These are phyloP conservation scores for Harpagoxenus sublaevis DNA, from an alignment of 2,888 invertebrate species.

Conservation along the genomic window DNA sequence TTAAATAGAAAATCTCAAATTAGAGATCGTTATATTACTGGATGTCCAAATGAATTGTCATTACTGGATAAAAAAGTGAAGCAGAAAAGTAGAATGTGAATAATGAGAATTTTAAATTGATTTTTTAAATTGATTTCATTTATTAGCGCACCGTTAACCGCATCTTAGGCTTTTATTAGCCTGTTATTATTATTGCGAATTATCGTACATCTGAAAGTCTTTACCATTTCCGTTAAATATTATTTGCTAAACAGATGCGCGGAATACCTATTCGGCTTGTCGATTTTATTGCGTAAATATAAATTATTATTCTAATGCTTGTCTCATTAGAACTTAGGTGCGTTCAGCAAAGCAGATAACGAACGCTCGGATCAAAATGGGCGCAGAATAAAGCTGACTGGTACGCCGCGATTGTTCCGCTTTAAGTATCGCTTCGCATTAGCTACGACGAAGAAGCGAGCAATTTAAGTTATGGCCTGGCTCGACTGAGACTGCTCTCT, in stretches of 20 bases:
- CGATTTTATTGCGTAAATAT: constrained; percentile 25
- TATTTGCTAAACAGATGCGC: not conserved
- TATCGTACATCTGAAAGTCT: not conserved
- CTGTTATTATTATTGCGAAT: not conserved
- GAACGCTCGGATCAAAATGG: constrained; percentile 49
- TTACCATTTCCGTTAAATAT: not conserved
- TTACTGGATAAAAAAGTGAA: not conserved
- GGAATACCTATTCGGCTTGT: not conserved
- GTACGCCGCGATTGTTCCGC: constrained; percentile 67
- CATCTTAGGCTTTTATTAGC: not conserved
- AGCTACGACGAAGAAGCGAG: constrained; percentile 66
- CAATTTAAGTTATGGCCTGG: constrained; percentile 73
- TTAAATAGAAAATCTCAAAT: not conserved
- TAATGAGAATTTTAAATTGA: not conserved
- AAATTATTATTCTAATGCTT: constrained; percentile 53
- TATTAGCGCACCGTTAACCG: not conserved
- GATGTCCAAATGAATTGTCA: not conserved
- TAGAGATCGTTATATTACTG: not conserved
- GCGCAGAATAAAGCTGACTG: constrained; percentile 58
- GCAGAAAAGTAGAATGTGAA: not conserved
- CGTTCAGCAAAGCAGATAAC: constrained; percentile 48
- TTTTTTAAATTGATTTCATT: constrained; percentile 1
- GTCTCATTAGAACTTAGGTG: constrained; percentile 30
- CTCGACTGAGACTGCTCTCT: constrained; percentile 70
- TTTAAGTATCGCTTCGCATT: constrained; percentile 72